Evolutionary conservation across 2,113 vertebrate species (phyloP), one percentile per base, ranked within the genome.

Genomic region (Rostratula benghalensis): DNA sequence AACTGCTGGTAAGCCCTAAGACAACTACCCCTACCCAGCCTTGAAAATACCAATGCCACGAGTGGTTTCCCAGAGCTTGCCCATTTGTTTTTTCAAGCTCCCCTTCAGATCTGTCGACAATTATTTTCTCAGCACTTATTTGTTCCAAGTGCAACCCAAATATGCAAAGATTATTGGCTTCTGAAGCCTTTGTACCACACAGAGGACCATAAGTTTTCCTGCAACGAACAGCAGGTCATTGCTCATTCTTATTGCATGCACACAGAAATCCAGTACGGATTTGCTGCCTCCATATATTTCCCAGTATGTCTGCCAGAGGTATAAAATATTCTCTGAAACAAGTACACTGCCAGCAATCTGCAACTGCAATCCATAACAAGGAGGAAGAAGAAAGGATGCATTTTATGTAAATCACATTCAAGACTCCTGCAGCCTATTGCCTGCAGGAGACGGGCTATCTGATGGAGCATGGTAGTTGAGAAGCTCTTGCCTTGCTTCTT

Each of bases 221-320:
- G 48, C 46, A 91, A 77, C 35, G 77, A 91, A 33, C 73, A 53
- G 59, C 46, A 48, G 57, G 64, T 67, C 69, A n/a, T 85, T 54
- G 50, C 60, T 91, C 56, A 67, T 71, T 53, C 79, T 68, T 63
- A 57, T 45, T 79, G 37, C 41, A 31, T 1, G 2, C 67, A 51
- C 57, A n/a, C 1, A 37, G 63, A 90, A 90, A 92, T 37, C 94
- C 92, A 76, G 68, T 22, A 31, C 1, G 20, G 73, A 53, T 94
- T 92, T 83, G 63, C 67, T 87, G 68, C 86, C 73, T 51, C 82
- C 37, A 28, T 87, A 31, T 90, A 90, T 87, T 92, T 79, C 77
- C 82, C 68, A 61, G 56, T 41, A 25, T 13, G 33, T 94, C 71
- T 87, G 82, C 67, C 35, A 57, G 46, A 80, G 73, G 30, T 45